These are phyloP conservation scores for Amphiprion ocellaris DNA, from an alignment of 2,113 vertebrate genomes.

Conservation along the genomic window DNA sequence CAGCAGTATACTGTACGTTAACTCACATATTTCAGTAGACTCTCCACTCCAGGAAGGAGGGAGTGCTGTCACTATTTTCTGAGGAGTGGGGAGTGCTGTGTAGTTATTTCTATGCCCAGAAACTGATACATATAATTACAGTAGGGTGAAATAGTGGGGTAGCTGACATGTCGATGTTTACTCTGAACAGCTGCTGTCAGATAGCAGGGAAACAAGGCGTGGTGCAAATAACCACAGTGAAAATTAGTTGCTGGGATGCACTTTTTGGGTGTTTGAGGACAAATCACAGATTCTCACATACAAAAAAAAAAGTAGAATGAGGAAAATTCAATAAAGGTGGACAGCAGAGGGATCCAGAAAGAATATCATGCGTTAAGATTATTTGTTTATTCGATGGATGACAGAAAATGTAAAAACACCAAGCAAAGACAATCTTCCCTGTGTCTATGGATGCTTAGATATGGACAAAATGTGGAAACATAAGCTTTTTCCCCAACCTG, in stretches of 20 bases:
- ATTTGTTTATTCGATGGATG: conserved; percentile 2
- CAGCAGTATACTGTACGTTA: conserved; percentile 26
- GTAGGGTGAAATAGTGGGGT: conserved; percentile 58
- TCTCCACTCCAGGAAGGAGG: conserved; percentile 40
- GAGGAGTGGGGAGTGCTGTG: conserved; percentile 41
- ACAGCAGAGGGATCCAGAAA: background rate
- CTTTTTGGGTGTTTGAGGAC: conserved; percentile 36
- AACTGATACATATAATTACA: conserved; percentile 72
- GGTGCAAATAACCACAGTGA: conserved; percentile 53
- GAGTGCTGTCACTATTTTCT: conserved; percentile 44
- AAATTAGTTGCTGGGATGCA: conserved; percentile 41
- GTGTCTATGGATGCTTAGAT: background rate
- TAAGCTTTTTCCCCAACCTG: background rate
- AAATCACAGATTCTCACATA: conserved; percentile 1
- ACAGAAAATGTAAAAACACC: conserved; percentile 3
- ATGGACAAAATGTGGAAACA: background rate
- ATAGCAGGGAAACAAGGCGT: conserved; percentile 58
- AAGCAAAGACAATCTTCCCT: background rate
- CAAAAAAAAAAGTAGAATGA: conserved; percentile 4
- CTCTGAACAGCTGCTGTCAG: conserved; percentile 69
- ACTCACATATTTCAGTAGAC: conserved; percentile 26
- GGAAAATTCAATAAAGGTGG: background rate
- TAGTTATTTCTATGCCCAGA: conserved; percentile 61
- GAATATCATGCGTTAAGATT: background rate
- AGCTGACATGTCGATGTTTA: conserved; percentile 67